Conservation (phyloP, 2,113 vertebrate genomes). For the Rana temporaria region DNA sequence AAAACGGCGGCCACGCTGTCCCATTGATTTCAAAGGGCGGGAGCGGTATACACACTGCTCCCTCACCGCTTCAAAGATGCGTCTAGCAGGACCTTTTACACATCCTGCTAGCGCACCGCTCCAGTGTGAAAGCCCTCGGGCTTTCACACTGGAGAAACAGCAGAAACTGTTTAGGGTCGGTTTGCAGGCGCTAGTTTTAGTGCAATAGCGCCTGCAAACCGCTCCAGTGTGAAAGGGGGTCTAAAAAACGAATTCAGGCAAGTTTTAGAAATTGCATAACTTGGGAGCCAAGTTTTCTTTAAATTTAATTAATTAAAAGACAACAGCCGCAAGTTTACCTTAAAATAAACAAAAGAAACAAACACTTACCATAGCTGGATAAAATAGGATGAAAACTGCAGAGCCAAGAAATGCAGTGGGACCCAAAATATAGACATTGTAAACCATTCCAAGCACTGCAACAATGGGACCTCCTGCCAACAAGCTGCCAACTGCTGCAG, state of each 20-base stretch:
- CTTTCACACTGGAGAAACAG: too few relatives aligned
- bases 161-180: too few relatives aligned
- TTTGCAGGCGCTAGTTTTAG: too few relatives aligned
- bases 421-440: constrained; percentile 87
- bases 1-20: too few relatives aligned
- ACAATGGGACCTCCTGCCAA: constrained; percentile 89
- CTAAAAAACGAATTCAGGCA: neutral
- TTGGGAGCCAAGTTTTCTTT: neutral
- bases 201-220: too few relatives aligned
- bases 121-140: too few relatives aligned
- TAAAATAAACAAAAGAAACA: neutral
- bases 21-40: too few relatives aligned
- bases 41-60: too few relatives aligned
- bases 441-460: constrained; percentile 87
- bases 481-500: constrained; percentile 88
- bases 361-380: constrained; percentile 89
- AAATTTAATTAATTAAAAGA: neutral
- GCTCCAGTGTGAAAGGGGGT: too few relatives aligned
- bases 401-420: constrained; percentile 91
- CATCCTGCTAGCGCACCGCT: too few relatives aligned
- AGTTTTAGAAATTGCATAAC: neutral
- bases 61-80: too few relatives aligned
- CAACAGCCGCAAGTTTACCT: neutral
- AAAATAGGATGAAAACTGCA: constrained; percentile 92
- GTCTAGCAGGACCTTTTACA: too few relatives aligned